phyloP scores from a whole-genome alignment of 2,797 vertebrate genomes.

The Hafferia zeledoni region DNA sequence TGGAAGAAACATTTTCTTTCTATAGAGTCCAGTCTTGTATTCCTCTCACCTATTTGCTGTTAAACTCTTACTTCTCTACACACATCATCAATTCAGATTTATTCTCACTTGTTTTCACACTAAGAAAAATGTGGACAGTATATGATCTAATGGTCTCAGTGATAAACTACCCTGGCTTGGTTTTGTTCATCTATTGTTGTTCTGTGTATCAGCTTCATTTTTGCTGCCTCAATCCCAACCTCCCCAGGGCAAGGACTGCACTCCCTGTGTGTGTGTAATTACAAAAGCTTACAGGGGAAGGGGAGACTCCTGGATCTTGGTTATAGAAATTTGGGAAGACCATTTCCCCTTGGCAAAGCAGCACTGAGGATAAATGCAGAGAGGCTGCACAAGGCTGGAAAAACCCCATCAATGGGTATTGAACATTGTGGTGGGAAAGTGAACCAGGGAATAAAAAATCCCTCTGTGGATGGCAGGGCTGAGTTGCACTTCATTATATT shows the following conservation, averaged over 20 bases:
- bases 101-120: neutral
- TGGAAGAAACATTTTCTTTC: neutral
- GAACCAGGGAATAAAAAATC: neutral
- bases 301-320: neutral
- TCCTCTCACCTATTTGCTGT: neutral
- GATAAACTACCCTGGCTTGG: neutral
- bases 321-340: neutral
- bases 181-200: neutral
- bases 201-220: neutral
- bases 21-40: neutral
- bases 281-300: neutral
- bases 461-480: neutral
- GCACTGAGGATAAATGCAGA: neutral
- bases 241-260: neutral
- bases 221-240: neutral
- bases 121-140: neutral
- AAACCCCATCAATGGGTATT: neutral
- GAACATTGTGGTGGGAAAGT: neutral
- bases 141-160: rapidly evolving
- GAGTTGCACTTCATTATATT: neutral
- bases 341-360: neutral
- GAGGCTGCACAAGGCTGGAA: neutral
- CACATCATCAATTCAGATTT: neutral
- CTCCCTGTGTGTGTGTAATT: rapidly evolving
- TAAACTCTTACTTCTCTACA: neutral